Conservation (phyloP, 2,113 vertebrate species). For the Indri indri region DNA sequence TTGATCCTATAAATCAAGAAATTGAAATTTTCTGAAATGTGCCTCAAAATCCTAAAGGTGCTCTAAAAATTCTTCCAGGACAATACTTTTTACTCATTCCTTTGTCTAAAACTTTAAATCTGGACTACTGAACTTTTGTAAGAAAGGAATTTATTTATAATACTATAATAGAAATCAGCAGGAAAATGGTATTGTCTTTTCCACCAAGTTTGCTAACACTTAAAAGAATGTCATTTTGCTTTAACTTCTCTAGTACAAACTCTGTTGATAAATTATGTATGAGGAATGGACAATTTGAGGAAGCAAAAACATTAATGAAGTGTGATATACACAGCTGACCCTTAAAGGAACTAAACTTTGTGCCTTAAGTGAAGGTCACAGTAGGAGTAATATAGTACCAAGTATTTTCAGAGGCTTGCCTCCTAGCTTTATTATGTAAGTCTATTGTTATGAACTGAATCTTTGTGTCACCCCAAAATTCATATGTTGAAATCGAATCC, state of each 20-base stretch:
- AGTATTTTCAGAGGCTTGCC: slow-evolving; percentile 31
- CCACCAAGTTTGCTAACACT: background rate
- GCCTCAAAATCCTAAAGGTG: slow-evolving; percentile 9
- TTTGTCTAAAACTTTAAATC: slow-evolving; percentile 23
- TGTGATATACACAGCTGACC: background rate
- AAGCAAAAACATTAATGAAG: background rate
- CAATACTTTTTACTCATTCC: background rate
- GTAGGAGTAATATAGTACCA: background rate
- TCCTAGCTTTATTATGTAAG: background rate
- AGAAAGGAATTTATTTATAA: background rate
- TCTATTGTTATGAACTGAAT: background rate
- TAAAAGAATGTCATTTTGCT: background rate
- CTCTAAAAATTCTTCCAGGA: slow-evolving; percentile 3
- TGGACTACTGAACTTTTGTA: background rate
- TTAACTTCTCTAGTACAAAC: background rate
- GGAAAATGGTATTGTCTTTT: background rate
- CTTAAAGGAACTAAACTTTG: slow-evolving; percentile 42
- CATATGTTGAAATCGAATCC: background rate
- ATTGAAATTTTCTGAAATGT: background rate
- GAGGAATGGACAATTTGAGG: background rate
- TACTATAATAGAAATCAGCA: slow-evolving; percentile 8
- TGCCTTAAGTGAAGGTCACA: background rate
- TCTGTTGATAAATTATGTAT: background rate
- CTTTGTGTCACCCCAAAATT: background rate
- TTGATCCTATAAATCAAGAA: slow-evolving; percentile 5